These are phyloP conservation scores for Drosophila antonietae DNA, from an alignment of 2,888 invertebrate species.

Conservation along the genomic window DNA sequence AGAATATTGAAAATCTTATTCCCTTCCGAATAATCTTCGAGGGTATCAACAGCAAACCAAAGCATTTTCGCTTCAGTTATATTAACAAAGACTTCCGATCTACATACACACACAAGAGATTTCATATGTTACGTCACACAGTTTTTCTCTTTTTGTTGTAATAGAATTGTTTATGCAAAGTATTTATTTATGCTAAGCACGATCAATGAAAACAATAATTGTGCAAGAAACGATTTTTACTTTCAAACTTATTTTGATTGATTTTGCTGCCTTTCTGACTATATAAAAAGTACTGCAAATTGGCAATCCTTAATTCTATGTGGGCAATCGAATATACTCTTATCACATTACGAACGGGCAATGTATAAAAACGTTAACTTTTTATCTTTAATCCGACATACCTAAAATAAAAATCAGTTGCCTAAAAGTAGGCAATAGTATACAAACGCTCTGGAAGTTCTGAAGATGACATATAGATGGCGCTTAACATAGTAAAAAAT, in stretches of 20 bases:
- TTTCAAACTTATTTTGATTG: not conserved
- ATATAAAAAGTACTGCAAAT: not conserved
- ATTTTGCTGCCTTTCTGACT: not conserved
- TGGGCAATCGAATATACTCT: not conserved
- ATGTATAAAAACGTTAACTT: not conserved
- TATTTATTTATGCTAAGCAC: not conserved
- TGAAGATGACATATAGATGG: slow-evolving; percentile 28
- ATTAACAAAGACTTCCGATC: not conserved
- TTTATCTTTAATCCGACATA: not conserved
- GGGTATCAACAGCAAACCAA: not conserved
- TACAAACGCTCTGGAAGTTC: not conserved
- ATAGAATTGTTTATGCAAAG: slow-evolving; percentile 34
- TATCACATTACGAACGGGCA: not conserved
- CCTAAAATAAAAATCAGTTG: not conserved
- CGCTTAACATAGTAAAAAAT: slow-evolving; percentile 9
- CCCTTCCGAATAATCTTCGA: not conserved
- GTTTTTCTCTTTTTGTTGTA: not conserved
- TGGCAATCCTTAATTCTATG: not conserved
- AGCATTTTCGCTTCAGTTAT: not conserved
- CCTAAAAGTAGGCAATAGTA: slow-evolving; percentile 34
- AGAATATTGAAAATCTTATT: not conserved
- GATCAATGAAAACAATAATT: not conserved
- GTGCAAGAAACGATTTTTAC: not conserved
- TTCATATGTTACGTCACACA: slow-evolving; percentile 29
- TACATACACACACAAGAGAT: not conserved